Evolutionary conservation across 2,797 vertebrate species (phyloP).

Genomic region (Sebastes steindachneri): DNA sequence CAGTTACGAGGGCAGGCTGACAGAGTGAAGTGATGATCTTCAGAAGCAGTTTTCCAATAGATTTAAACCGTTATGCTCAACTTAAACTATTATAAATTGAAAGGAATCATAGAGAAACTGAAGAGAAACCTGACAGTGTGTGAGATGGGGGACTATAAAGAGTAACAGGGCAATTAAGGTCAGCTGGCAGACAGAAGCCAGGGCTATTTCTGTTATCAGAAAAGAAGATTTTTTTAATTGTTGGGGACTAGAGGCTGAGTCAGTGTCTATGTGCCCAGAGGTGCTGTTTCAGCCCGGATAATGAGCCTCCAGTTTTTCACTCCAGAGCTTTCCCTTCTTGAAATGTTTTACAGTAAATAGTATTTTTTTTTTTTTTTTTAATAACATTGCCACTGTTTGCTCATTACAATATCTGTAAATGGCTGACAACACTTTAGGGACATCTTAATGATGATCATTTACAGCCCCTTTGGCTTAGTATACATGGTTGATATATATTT

Average conservation of each 20-base stretch:
- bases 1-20: neutral
- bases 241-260: conserved; percentile 11
- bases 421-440: neutral
- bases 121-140: neutral
- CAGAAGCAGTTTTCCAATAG: neutral
- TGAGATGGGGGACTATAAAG: conserved; percentile 10
- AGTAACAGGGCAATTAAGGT: conserved; percentile 29
- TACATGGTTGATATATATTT: neutral
- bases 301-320: neutral
- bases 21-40: neutral
- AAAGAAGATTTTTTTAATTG: conserved; percentile 21
- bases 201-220: conserved; percentile 24
- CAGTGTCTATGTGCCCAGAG: neutral
- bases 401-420: neutral
- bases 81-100: neutral
- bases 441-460: neutral
- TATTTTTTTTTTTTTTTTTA: neutral
- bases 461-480: neutral
- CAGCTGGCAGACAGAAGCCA: conserved; percentile 28
- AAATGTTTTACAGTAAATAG: neutral
- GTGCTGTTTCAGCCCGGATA: conserved; percentile 1
- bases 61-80: neutral
- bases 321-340: neutral
- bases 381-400: neutral
- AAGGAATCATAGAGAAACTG: neutral